Base-by-base conservation (phyloP, 1,140 invertebrate species). In the Laupala kohalensis region DNA sequence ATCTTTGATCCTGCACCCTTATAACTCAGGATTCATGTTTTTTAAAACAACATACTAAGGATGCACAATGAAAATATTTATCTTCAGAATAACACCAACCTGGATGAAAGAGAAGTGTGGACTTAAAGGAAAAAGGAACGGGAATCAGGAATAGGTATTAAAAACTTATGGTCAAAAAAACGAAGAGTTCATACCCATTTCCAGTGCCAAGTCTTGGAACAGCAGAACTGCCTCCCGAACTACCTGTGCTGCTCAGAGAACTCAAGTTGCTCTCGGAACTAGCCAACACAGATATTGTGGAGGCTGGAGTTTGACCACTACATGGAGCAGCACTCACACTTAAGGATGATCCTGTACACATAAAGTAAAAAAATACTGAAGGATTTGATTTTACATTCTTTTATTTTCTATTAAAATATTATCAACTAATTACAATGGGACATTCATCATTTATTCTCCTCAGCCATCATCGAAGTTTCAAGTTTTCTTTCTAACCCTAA, bases 201-300 rank as follows among this genome's bases (percentile, higher is more conserved):
- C 67, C 67, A 27, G 24, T 68, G 5, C 37, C 37, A 2, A 53
- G 37, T 19, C 37, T 53, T 53, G 37, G 37, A 13, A 53, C 9
- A 13, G 13, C 19, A 29, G 63, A 62, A 27, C 70, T 19, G 3
- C 63, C 70, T 0, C 23, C 29, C n/a, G 25, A 28, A 65, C 64
- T 71, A 19, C 63, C 64, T 23, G 53, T 71, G 25, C 70, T 66
- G 26, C 70, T 66, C 3, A 26, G 26, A 66, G 23, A 64, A 25
- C 70, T 71, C 15, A 71, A 62, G 63, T 71, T 71, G 23, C 70
- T 71, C 29, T 71, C 70, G 23, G 70, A 71, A 30, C 63, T 71
- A 23, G 70, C 53, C n/a, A 29, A 26, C n/a, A 71, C 70, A 28
- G 70, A 24, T 26, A 63, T 27, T 28, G 63, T 30, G 25, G 28